Evolutionary conservation across 2,888 invertebrate genomes (phyloP), one percentile per base, ranked within the genome.

Genomic region (Globia sparganii): DNA sequence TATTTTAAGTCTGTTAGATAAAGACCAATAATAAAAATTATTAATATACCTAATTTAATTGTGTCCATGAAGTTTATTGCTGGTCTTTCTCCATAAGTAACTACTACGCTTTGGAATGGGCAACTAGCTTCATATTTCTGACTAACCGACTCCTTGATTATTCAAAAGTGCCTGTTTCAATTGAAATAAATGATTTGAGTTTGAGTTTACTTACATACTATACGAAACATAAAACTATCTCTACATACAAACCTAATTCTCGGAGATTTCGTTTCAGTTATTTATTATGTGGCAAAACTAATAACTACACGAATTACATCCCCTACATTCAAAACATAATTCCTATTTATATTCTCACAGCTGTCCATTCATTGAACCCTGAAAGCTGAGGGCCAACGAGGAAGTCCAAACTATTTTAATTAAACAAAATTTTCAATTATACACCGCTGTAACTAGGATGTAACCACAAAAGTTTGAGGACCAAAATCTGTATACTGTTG

Each of bases 331-430:
- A 64, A 68, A 79, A 77, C 49, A 69, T n/a, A 64, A 64, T 68
- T 25, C 62, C 56, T 5, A 68, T 64, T 58, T 25, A 34, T 68
- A 34, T 31, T 37, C 59, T 46, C 49, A 46, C 64, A 74, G 68
- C 69, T 74, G 49, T 62, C 69, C 49, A 66, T 64, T 34, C 71
- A 75, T 72, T 77, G 43, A 66, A 75, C 59, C 37, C 66, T 70
- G 64, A 62, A 75, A 62, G 37, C 64, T 67, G 64, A 61, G 65
- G 59, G 34, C 37, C 8, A n/a, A 13, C 15, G 58, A 13, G 53
- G 31, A 43, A 66, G 37, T 31, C 31, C n/a, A 80, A 87, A 86
- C 86, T 85, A 87, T 86, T 86, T 86, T 87, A 85, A 86, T 86
- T 87, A 86, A 83, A 71, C 77, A 61, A 72, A 80, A 87, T 80